phyloP scores from a whole-genome alignment of 2,888 invertebrate genomes.

The Mesorhabditis spiculigera region DNA sequence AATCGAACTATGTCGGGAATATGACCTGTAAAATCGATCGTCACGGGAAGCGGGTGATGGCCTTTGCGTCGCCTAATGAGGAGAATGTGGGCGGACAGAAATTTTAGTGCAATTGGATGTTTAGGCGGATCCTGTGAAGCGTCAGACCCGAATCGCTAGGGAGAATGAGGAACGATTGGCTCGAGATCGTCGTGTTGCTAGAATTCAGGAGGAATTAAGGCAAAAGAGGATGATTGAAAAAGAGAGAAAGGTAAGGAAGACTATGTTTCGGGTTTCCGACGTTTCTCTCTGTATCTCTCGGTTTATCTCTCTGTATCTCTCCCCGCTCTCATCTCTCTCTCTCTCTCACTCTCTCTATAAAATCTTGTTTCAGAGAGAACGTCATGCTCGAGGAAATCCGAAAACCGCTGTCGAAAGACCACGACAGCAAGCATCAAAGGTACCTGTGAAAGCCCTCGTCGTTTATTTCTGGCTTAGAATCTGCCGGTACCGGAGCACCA shows the following conservation, averaged over 20 bases:
- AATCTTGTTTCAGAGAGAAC: no score
- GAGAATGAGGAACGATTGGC: neutral
- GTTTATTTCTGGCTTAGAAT: no score
- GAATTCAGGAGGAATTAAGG: neutral
- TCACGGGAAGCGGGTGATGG: slow-evolving; percentile 2
- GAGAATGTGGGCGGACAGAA: neutral
- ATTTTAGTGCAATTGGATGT: neutral
- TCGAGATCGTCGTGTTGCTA: neutral
- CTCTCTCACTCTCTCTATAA: no score
- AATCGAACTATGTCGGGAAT: neutral
- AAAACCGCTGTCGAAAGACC: no score
- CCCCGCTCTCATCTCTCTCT: no score
- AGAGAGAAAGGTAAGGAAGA: neutral
- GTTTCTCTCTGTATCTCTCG: no score
- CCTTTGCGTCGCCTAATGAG: neutral
- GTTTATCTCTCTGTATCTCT: no score
- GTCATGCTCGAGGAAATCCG: no score
- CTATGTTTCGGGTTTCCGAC: neutral
- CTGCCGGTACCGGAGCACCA: no score
- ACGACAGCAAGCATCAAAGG: no score
- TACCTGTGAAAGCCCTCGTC: no score
- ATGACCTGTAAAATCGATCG: slow-evolving; percentile 4
- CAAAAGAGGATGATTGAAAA: neutral
- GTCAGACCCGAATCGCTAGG: neutral
- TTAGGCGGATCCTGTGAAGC: neutral